A percentile compares a stretch with the other conserved stretches of the same genome.
Conservation (phyloP, 2,113 vertebrate species). For the Tringa solitaria region DNA sequence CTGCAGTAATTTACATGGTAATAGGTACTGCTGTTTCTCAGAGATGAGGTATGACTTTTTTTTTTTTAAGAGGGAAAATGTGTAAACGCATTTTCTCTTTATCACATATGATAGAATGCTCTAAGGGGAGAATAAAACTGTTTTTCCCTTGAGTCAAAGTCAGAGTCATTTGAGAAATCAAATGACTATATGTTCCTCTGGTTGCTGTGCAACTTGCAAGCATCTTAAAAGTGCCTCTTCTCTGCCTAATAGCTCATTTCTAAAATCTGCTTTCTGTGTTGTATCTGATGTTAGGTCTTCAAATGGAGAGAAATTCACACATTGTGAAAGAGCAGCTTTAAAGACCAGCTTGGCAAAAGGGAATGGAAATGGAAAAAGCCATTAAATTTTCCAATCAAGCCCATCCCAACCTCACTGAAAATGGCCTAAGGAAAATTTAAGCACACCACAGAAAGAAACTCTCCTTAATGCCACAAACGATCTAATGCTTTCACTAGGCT, state of each 20-base stretch:
- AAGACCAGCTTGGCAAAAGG: conserved; percentile 23
- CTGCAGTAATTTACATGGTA: conserved; percentile 20
- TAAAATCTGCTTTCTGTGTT: conserved; percentile 34
- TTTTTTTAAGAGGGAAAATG: neutral
- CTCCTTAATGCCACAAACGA: neutral
- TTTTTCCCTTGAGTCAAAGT: conserved; percentile 52
- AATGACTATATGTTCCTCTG: conserved; percentile 40
- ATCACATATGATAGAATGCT: conserved; percentile 41
- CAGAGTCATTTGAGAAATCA: conserved; percentile 61
- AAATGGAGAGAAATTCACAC: conserved; percentile 56
- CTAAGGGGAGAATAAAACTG: conserved; percentile 41
- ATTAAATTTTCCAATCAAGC: conserved; percentile 29
- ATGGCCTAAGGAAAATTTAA: neutral
- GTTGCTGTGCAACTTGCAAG: conserved; percentile 59
- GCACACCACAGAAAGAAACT: neutral
- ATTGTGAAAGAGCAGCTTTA: conserved; percentile 45
- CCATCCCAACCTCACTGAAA: neutral
- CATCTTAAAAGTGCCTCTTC: conserved; percentile 27
- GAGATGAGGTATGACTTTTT: neutral
- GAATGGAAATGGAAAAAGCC: conserved; percentile 15
- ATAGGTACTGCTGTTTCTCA: neutral
- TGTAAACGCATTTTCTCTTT: conserved; percentile 56
- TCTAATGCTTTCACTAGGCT: neutral
- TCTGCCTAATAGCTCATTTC: conserved; percentile 56
- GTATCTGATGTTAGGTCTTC: conserved; percentile 48